A percentile compares a stretch with the other conserved stretches of the same genome.
Evolutionary conservation across 2,888 invertebrate species (phyloP).

Genomic region (Caenorhabditis doughertyi): DNA sequence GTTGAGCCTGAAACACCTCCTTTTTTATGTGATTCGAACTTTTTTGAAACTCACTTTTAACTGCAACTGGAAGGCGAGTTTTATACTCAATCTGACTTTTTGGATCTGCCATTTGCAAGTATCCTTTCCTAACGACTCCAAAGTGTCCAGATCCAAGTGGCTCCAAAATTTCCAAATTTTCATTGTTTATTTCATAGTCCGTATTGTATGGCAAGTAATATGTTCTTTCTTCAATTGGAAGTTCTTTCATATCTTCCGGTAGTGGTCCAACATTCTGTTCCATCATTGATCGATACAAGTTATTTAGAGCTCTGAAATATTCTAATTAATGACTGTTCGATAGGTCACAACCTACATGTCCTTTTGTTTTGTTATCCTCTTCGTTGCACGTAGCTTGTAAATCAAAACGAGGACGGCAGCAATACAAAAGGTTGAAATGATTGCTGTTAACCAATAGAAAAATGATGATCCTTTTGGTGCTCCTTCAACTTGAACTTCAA

Average conservation of each 20-base stretch:
- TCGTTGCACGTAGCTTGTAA: neutral
- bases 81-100: constrained; percentile 56
- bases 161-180: constrained; percentile 49
- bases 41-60: constrained; percentile 65
- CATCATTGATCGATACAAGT: constrained; percentile 67
- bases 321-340: neutral
- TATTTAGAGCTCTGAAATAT: constrained; percentile 57
- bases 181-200: constrained; percentile 58
- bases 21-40: neutral
- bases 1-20: constrained; percentile 52
- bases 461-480: constrained; percentile 26
- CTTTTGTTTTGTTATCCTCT: constrained; percentile 26
- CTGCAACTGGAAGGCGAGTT: constrained; percentile 64
- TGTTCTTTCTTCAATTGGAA: constrained; percentile 67
- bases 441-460: neutral
- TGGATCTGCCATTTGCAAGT: constrained; percentile 54
- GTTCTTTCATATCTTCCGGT: constrained; percentile 36
- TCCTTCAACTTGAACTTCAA: constrained; percentile 55
- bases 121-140: constrained; percentile 67
- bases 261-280: constrained; percentile 29
- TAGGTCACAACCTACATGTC: constrained; percentile 35
- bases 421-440: neutral
- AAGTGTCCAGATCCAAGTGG: constrained; percentile 69
- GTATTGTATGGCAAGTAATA: constrained; percentile 60
- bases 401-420: neutral